Percentiles rank a stretch among this genome's conserved stretches.
These are phyloP conservation scores for Candidula unifasciata DNA, from an alignment of 2,888 invertebrate species.

Conservation along the genomic window DNA sequence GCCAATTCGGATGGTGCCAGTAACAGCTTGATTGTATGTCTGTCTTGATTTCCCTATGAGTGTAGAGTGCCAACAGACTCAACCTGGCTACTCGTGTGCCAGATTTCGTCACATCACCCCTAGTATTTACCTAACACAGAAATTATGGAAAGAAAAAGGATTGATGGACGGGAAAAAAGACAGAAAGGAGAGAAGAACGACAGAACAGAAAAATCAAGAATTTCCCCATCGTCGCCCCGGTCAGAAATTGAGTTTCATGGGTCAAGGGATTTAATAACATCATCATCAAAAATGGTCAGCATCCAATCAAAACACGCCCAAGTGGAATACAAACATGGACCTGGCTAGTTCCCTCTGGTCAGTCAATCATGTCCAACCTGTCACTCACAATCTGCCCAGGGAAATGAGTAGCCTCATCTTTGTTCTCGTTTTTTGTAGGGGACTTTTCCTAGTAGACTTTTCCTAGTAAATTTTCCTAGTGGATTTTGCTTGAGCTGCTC, in stretches of 20 bases:
- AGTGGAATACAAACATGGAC: constrained; percentile 13
- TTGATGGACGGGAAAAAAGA: neutral
- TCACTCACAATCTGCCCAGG: neutral
- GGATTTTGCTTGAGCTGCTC: neutral
- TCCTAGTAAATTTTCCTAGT: too few relatives aligned
- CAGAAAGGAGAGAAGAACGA: neutral
- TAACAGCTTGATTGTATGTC: too few relatives aligned
- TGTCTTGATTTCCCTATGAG: too few relatives aligned
- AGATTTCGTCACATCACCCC: too few relatives aligned
- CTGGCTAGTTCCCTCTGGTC: neutral
- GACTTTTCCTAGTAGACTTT: too few relatives aligned
- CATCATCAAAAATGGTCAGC: constrained; percentile 15
- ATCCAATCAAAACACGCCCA: constrained; percentile 29
- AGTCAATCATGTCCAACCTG: constrained; percentile 9
- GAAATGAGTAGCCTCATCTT: neutral
- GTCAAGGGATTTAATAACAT: constrained; percentile 21
- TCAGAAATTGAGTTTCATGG: constrained; percentile 26
- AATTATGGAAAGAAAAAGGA: neutral
- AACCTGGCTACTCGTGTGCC: too few relatives aligned
- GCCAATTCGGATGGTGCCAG: too few relatives aligned
- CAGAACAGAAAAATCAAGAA: neutral
- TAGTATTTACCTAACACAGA: too few relatives aligned
- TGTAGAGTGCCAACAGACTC: too few relatives aligned
- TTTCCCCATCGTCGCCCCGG: neutral
- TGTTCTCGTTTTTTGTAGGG: neutral